These are phyloP conservation scores for Lissonota sp. DNA, from an alignment of 2,888 invertebrate genomes.

Conservation along the genomic window DNA sequence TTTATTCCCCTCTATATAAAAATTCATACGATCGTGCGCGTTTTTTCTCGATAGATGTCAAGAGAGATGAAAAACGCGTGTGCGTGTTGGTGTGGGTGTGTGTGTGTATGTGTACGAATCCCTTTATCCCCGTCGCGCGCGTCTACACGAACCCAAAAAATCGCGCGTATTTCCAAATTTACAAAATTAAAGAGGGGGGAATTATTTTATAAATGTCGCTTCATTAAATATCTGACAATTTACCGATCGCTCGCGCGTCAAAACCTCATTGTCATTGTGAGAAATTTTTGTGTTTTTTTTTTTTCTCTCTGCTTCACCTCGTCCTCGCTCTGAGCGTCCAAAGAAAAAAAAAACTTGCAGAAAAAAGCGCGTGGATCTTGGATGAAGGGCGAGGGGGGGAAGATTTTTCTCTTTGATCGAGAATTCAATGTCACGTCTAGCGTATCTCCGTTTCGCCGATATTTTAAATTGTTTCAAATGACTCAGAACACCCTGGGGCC, in stretches of 20 bases:
- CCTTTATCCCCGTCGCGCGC: background rate
- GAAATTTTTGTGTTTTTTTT: conserved; percentile 49
- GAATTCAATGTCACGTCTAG: conserved; percentile 23
- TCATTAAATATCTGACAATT: background rate
- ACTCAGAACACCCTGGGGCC: background rate
- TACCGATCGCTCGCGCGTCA: conserved; percentile 6
- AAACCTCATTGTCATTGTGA: conserved; percentile 62
- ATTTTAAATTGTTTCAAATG: no score
- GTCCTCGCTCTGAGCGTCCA: no score
- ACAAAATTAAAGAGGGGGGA: no score
- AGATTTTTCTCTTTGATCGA: conserved; percentile 11
- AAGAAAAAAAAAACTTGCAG: background rate
- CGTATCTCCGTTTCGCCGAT: background rate
- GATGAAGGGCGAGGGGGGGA: conserved; percentile 1
- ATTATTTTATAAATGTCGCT: background rate
- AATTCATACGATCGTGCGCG: conserved; percentile 29
- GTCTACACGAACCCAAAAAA: background rate
- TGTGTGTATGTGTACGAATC: background rate
- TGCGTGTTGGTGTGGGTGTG: no score
- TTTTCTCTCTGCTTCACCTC: conserved; percentile 13
- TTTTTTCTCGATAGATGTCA: conserved; percentile 32
- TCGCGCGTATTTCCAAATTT: background rate
- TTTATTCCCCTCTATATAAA: no score
- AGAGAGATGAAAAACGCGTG: conserved; percentile 7
- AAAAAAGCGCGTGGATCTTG: conserved; percentile 8